Conservation (phyloP, 2,113 vertebrate genomes). For the Mionectes macconnelli region DNA sequence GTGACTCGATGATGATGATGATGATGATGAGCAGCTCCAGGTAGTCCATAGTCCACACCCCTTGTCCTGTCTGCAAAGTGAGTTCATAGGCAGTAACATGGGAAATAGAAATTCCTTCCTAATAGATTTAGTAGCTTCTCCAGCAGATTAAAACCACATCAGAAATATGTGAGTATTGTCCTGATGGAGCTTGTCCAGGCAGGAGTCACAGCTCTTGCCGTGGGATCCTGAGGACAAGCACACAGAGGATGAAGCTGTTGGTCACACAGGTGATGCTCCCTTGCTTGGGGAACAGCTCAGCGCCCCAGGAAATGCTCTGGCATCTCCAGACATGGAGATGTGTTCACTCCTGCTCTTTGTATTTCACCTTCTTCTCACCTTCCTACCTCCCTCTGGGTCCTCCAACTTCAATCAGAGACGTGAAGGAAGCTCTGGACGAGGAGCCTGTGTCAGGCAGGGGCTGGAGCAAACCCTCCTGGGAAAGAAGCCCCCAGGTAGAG, state of each 20-base stretch:
- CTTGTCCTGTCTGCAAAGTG: not conserved
- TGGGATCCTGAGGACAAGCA: not conserved
- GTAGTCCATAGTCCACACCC: not conserved
- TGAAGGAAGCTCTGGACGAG: fast-evolving
- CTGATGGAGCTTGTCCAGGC: fast-evolving
- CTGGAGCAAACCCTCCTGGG: not conserved
- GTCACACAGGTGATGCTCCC: fast-evolving
- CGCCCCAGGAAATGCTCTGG: not conserved
- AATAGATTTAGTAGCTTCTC: not conserved
- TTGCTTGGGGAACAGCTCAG: not conserved
- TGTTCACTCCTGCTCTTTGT: not conserved
- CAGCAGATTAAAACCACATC: not conserved
- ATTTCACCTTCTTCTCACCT: not conserved
- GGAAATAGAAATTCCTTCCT: not conserved
- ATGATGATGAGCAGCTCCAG: not conserved
- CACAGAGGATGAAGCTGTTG: not conserved
- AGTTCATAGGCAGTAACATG: fast-evolving
- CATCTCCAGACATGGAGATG: not conserved
- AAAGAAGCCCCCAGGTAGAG: not conserved
- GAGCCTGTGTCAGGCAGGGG: not conserved
- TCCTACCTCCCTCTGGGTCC: not conserved
- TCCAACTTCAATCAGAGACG: not conserved
- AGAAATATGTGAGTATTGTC: not conserved
- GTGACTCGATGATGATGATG: not conserved
- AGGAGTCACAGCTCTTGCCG: not conserved